Evolutionary conservation across 2,888 invertebrate genomes (phyloP).

Genomic region (Eremobia ochroleuca): DNA sequence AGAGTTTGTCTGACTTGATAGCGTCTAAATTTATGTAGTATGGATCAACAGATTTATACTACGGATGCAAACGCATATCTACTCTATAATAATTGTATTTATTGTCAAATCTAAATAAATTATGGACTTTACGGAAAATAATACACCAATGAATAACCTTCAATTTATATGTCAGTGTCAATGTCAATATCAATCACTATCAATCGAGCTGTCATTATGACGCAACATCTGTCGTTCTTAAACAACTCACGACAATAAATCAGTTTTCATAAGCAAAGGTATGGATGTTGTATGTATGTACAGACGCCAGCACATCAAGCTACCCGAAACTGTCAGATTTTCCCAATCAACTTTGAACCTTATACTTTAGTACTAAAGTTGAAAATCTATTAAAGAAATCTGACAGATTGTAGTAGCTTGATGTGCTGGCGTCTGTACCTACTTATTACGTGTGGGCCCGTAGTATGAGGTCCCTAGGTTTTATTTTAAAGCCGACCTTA

Average conservation of each 20-base stretch:
- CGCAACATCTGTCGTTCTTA: slow-evolving; percentile 12
- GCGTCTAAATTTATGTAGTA: not conserved
- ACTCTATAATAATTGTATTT: not conserved
- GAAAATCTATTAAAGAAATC: too few relatives aligned
- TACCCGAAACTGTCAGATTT: too few relatives aligned
- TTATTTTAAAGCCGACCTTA: too few relatives aligned
- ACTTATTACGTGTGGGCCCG: too few relatives aligned
- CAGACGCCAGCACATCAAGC: too few relatives aligned
- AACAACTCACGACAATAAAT: not conserved
- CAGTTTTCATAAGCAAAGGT: too few relatives aligned
- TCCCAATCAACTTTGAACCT: too few relatives aligned
- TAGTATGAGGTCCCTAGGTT: too few relatives aligned
- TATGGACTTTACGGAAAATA: slow-evolving; percentile 8
- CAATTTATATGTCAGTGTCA: slow-evolving; percentile 21
- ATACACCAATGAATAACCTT: slow-evolving; percentile 15
- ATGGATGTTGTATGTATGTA: too few relatives aligned
- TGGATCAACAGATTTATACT: not conserved
- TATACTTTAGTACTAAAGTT: too few relatives aligned
- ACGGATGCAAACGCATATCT: slow-evolving; percentile 21
- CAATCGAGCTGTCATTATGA: slow-evolving; percentile 1
- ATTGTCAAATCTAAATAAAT: slow-evolving; percentile 20
- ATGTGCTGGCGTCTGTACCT: too few relatives aligned
- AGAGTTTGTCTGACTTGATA: not conserved
- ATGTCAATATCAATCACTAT: slow-evolving; percentile 17
- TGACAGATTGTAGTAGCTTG: too few relatives aligned